phyloP scores from a whole-genome alignment of 2,888 invertebrate genomes.

The Pomacea canaliculata region DNA sequence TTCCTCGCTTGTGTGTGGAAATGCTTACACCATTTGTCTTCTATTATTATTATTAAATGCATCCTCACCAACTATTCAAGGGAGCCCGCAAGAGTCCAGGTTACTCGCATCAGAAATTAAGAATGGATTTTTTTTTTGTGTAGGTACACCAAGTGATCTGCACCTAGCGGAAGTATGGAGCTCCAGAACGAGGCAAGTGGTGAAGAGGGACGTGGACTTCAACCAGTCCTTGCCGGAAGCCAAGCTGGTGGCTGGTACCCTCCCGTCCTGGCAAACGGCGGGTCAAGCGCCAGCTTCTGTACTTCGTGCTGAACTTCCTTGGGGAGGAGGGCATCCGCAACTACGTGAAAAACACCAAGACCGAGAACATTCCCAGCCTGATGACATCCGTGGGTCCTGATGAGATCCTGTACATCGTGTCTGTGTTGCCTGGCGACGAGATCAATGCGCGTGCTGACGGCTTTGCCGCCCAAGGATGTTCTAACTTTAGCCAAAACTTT shows the following conservation, averaged over 20 bases:
- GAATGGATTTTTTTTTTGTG: neutral
- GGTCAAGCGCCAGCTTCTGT: slow-evolving; percentile 15
- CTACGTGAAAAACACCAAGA: slow-evolving; percentile 23
- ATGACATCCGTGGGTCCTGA: slow-evolving; percentile 18
- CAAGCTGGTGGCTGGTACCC: too few relatives aligned
- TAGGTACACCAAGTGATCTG: neutral
- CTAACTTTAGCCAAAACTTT: slow-evolving; percentile 4
- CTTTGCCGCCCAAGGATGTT: slow-evolving; percentile 15
- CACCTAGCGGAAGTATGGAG: neutral
- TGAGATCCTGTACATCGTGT: slow-evolving; percentile 25
- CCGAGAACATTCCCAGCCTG: slow-evolving; percentile 21
- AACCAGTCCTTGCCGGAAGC: neutral
- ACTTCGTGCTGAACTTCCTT: slow-evolving; percentile 23
- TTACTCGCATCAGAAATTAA: too few relatives aligned
- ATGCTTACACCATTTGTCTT: too few relatives aligned
- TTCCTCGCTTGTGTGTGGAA: too few relatives aligned
- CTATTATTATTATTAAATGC: too few relatives aligned
- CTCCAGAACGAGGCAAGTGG: too few relatives aligned
- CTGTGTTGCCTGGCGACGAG: slow-evolving; percentile 5
- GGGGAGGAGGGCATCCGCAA: slow-evolving; percentile 17
- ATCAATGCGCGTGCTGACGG: slow-evolving; percentile 25
- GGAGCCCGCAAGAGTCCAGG: too few relatives aligned
- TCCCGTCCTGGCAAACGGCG: neutral
- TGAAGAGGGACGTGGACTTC: neutral
- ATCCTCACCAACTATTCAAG: too few relatives aligned